These are phyloP conservation scores for Pseudomugil tenellus DNA, from an alignment of 2,797 vertebrate genomes.

Conservation along the genomic window DNA sequence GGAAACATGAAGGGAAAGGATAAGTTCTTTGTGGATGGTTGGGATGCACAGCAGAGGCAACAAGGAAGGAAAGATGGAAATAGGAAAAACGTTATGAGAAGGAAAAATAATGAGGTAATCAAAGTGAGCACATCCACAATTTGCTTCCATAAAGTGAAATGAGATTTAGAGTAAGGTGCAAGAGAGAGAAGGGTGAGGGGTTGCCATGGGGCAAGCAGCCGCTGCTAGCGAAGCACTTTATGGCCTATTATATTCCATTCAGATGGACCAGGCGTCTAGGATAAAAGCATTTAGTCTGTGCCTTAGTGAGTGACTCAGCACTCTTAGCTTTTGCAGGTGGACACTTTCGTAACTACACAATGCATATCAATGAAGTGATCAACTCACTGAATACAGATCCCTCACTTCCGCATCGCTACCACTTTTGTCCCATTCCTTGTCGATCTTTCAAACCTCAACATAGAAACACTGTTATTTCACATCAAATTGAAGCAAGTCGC, in stretches of 20 bases:
- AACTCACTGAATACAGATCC: conserved; percentile 53
- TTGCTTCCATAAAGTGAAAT: conserved; percentile 70
- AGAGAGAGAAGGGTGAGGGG: conserved; percentile 54
- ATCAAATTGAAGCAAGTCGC: conserved; percentile 30
- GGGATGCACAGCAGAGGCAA: conserved; percentile 31
- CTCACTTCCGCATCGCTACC: conserved; percentile 50
- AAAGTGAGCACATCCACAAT: conserved; percentile 44
- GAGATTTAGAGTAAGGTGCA: conserved; percentile 65
- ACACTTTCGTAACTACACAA: conserved; percentile 68
- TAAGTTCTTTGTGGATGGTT: conserved; percentile 37
- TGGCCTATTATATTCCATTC: conserved; percentile 79
- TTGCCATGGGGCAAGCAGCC: conserved; percentile 72
- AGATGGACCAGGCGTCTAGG: conserved; percentile 74
- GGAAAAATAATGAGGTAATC: conserved; percentile 44
- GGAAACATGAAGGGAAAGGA: conserved; percentile 31
- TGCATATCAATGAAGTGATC: conserved; percentile 76
- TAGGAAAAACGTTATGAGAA: conserved; percentile 31
- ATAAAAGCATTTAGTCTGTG: conserved; percentile 79
- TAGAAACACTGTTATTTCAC: conserved; percentile 35
- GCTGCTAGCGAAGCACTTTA: conserved; percentile 77
- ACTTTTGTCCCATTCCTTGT: conserved; percentile 23
- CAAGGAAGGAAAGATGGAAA: conserved; percentile 38
- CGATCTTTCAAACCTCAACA: conserved; percentile 30
- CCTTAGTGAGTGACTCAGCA: conserved; percentile 78
- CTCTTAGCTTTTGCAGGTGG: conserved; percentile 70